Evolutionary conservation across 2,113 vertebrate species (phyloP), one percentile per base, ranked within the genome.

Genomic region (Trichomycterus rosablanca): DNA sequence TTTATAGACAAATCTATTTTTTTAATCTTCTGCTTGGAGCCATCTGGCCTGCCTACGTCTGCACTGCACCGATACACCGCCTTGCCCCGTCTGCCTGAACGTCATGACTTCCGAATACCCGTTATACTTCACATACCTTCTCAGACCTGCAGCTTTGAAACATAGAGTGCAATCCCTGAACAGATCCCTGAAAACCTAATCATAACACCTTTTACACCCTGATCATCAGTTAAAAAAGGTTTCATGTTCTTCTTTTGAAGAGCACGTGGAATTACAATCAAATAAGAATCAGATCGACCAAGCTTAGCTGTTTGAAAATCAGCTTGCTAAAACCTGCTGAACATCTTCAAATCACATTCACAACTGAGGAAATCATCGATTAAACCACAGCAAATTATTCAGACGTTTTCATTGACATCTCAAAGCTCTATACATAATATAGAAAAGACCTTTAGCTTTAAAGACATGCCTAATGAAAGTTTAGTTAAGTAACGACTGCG

Each of bases 1-100:
- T 42, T 24, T n/a, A 59, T 76, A 85, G 79, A 79, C 79, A 85
- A 84, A 86, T 81, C 82, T 81, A 84, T 81, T 84, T 78, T n/a
- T 79, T 83, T 81, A 86, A 85, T 86, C 83, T 80, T 61, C 5
- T 78, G 73, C 76, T 63, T 72, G 59, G 74, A 52, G n/a, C 83
- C 84, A 87, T 86, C 83, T 86, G 86, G 79, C 70, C 61, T 51
- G 9, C 68, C 64, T 51, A 55, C 66, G 56, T 63, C 62, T 45
- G 37, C 26, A 49, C 24, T 20, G 50, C 44, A 32, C 50, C 73
- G 78, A 78, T 75, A 75, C 30, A 51, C 49, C 28, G 19, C 23
- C 53, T 11, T n/a, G 1, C 9, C 50, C 28, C 40, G 14, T 43
- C 42, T 40, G 30, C 15, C 18, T 57, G 46, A 49, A 54, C 19